These are phyloP conservation scores for Labroides dimidiatus DNA, from an alignment of 2,797 vertebrate species.

Conservation along the genomic window DNA sequence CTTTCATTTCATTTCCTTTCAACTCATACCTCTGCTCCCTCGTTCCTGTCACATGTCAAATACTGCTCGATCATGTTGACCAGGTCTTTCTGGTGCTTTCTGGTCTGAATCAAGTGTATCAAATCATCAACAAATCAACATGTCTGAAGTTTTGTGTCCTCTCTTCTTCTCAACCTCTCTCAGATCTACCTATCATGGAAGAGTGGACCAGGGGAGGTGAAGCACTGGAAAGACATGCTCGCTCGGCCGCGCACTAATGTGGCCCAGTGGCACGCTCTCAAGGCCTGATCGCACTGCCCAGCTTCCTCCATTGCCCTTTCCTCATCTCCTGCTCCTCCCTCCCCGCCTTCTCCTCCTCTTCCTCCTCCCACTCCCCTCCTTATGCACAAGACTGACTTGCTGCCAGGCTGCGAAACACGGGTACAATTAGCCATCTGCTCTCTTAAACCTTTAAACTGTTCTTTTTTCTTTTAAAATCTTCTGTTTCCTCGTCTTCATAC, in stretches of 20 bases:
- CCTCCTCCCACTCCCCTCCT: conserved; percentile 76
- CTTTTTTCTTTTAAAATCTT: conserved; percentile 58
- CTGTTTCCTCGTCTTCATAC: conserved; percentile 38
- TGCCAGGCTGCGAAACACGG: conserved; percentile 89
- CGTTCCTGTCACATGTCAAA: not conserved
- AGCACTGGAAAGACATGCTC: conserved; percentile 99
- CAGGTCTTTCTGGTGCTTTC: not conserved
- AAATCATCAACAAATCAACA: not conserved
- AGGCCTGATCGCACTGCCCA: conserved; percentile 88
- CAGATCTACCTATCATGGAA: conserved; percentile 99
- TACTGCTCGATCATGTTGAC: not conserved
- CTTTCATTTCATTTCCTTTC: conserved; percentile 27
- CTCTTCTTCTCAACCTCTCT: conserved; percentile 2
- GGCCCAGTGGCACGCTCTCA: conserved; percentile 98
- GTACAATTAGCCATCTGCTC: conserved; percentile 90
- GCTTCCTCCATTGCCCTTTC: conserved; percentile 61
- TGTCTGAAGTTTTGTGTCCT: not conserved
- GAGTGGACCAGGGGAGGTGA: conserved; percentile 96
- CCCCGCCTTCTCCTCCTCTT: conserved; percentile 41
- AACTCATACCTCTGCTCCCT: conserved; percentile 5
- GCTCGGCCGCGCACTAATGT: conserved; percentile 95
- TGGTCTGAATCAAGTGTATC: not conserved
- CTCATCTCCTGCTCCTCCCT: conserved; percentile 23
- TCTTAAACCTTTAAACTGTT: conserved; percentile 83
- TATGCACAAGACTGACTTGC: conserved; percentile 90